Base-by-base conservation (phyloP, 2,797 vertebrate genomes). In the Synanceia verrucosa region DNA sequence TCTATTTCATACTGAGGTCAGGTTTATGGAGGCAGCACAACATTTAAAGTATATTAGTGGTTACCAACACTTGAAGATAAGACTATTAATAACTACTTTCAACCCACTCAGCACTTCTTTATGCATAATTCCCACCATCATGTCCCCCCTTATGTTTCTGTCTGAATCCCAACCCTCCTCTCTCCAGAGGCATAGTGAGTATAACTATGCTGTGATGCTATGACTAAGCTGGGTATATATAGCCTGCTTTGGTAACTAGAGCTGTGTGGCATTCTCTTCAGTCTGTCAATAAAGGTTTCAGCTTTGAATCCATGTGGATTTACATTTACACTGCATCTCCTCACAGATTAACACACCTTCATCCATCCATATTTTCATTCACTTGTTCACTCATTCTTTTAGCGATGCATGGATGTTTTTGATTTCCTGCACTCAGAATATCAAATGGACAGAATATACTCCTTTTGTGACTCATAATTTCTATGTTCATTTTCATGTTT, bases 151-250 rank as follows among this genome's bases (percentile, higher is more conserved):
- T 14, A 24, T 14, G 11, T 59, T 59, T 62, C 37, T 76, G 48
- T 73, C 37, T 58, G 23, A 53, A 46, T 48, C 28, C 18, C 39
- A 1, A 26, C 76, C 67, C 59, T 7, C 31, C 18, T 65, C 50
- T 53, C 34, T 57, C 61, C 57, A 12, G 37, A 51, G 62, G 33
- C 74, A 66, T 66, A 73, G 62, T 70, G 73, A 73, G 47, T 78
- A 69, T 82, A 83, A 65, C 67, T 72, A 51, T 65, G 60, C 63
- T 55, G 16, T 50, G 76, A 79, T 53, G 76, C 65, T 34, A 9
- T 78, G 62, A 79, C 46, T 57, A 58, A 47, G 50, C 53, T 70
- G 70, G 28, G 58, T 91, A 86, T 86, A 85, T 84, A 72, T 87
- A 88, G 78, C 71, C 53, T 50, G 24, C n/a, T 18, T 53, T 24